A percentile compares a stretch with the other conserved stretches of the same genome.
phyloP scores from a whole-genome alignment of 2,888 invertebrate species.

The Dusona sp. region DNA sequence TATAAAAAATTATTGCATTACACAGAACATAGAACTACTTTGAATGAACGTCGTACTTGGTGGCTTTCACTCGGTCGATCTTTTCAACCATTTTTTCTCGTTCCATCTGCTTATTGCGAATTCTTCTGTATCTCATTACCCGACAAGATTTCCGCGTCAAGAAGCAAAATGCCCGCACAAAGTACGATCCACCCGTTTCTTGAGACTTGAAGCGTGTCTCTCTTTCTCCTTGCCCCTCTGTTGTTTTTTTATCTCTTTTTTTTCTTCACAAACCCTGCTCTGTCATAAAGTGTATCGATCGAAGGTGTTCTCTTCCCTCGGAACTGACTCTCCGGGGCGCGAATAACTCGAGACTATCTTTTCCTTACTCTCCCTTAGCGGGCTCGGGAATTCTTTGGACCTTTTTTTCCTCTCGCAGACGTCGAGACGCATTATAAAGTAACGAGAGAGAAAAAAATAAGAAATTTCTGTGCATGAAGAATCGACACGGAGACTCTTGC shows the following conservation, averaged over 20 bases:
- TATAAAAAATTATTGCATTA: neutral
- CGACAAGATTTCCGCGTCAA: constrained; percentile 75
- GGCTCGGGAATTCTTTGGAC: constrained; percentile 56
- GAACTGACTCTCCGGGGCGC: constrained; percentile 52
- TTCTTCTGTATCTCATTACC: constrained; percentile 79
- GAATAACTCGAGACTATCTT: constrained; percentile 65
- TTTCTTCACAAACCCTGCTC: constrained; percentile 42
- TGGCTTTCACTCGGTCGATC: constrained; percentile 45
- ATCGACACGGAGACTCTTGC: constrained; percentile 33
- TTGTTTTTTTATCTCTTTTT: constrained; percentile 21
- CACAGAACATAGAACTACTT: neutral
- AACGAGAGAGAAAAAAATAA: constrained; percentile 22
- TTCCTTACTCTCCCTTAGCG: constrained; percentile 26
- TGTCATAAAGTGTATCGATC: constrained; percentile 68
- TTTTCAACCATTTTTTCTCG: constrained; percentile 48
- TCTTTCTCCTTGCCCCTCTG: neutral
- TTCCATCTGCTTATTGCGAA: constrained; percentile 73
- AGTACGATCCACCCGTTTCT: constrained; percentile 61
- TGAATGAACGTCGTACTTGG: constrained; percentile 39
- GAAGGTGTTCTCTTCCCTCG: constrained; percentile 49
- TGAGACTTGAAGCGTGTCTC: constrained; percentile 64
- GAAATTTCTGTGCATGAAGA: constrained; percentile 21
- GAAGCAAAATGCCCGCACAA: constrained; percentile 70
- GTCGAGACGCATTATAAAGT: constrained; percentile 62
- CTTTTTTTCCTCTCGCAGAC: constrained; percentile 27